Conservation (phyloP, 2,797 vertebrate species). For the Tiaroga cobitis region DNA sequence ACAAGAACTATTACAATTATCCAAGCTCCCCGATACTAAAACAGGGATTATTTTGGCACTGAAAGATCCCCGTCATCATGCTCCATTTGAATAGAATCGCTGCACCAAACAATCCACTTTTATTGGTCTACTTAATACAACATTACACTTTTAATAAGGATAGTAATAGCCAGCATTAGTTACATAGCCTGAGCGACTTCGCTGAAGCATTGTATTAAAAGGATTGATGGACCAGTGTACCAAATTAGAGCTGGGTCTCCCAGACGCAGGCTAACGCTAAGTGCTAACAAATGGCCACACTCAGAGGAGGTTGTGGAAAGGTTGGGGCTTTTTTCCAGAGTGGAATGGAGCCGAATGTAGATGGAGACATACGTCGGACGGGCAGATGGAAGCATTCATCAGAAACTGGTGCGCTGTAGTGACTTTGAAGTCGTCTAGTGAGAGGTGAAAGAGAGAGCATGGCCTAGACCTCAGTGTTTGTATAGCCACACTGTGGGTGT, state of each 20-base stretch:
- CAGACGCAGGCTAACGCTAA: conserved; percentile 70
- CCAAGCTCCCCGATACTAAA: conserved; percentile 59
- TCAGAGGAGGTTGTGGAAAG: conserved; percentile 52
- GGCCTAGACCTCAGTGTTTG: conserved; percentile 79
- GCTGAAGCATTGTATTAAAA: conserved; percentile 77
- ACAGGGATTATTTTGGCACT: conserved; percentile 73
- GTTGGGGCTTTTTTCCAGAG: conserved; percentile 44
- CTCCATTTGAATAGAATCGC: conserved; percentile 73
- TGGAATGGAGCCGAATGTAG: conserved; percentile 64
- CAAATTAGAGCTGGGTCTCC: conserved; percentile 70
- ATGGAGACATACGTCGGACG: conserved; percentile 72
- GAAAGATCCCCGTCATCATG: conserved; percentile 68
- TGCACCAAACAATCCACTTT: conserved; percentile 77
- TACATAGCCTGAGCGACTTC: conserved; percentile 69
- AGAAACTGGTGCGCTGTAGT: conserved; percentile 69
- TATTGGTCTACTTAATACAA: conserved; percentile 73
- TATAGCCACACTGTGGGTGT: conserved; percentile 73
- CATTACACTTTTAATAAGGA: conserved; percentile 78
- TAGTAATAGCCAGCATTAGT: conserved; percentile 77
- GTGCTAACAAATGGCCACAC: conserved; percentile 73
- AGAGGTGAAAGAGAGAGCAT: conserved; percentile 78
- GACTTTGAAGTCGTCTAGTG: conserved; percentile 79
- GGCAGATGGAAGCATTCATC: conserved; percentile 76
- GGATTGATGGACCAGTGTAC: conserved; percentile 74
- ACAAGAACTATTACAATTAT: background rate